Evolutionary conservation across 2,113 vertebrate species (phyloP).

Genomic region (Motacilla alba): DNA sequence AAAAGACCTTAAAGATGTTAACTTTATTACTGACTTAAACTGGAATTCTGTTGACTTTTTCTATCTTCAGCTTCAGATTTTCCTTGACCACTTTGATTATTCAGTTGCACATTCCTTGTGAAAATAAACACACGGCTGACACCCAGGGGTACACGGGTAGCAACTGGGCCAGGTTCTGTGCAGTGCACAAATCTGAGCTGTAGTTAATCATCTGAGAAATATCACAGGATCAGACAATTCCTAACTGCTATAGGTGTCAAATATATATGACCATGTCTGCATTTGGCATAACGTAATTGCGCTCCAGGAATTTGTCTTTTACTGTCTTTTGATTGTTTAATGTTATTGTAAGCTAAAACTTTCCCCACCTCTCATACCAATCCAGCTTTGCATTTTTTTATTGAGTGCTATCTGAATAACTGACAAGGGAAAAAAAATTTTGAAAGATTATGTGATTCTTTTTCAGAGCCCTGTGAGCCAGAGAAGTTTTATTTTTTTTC

Average conservation of each 20-base stretch:
- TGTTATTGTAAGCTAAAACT: constrained; percentile 15
- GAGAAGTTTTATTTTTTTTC: not conserved
- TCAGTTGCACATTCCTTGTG: not conserved
- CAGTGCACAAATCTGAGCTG: not conserved
- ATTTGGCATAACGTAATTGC: not conserved
- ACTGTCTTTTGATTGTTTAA: constrained; percentile 7
- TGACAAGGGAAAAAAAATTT: not conserved
- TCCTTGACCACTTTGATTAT: not conserved
- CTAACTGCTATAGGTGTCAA: not conserved
- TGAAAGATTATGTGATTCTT: constrained; percentile 13
- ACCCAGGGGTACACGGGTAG: not conserved
- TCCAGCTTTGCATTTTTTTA: constrained; percentile 40
- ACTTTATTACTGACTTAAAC: not conserved
- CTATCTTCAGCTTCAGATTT: not conserved
- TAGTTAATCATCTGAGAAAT: not conserved
- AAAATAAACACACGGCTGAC: not conserved
- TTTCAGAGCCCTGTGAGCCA: not conserved
- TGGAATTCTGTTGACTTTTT: not conserved
- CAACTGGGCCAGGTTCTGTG: not conserved
- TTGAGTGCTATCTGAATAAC: constrained; percentile 31
- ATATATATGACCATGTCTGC: not conserved
- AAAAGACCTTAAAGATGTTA: not conserved
- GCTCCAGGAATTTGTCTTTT: constrained; percentile 10
- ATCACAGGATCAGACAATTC: not conserved
- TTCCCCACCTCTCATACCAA: constrained; percentile 17